phyloP scores from a whole-genome alignment of 2,113 vertebrate species.

The Spea bombifrons region DNA sequence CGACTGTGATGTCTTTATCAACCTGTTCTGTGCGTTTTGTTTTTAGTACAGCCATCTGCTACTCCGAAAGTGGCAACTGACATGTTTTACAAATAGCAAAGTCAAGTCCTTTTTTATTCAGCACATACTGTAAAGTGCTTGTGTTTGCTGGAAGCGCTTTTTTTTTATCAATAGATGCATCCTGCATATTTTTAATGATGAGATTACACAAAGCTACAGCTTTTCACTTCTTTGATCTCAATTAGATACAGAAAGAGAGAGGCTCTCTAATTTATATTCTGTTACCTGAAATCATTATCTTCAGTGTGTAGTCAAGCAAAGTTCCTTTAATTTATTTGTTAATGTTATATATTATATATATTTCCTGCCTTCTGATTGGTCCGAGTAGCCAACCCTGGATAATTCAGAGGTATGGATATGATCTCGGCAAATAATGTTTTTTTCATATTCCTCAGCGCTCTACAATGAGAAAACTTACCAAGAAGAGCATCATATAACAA shows the following conservation, averaged over 20 bases:
- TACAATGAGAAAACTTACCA: too few relatives aligned
- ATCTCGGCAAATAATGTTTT: too few relatives aligned
- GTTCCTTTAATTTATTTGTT: neutral
- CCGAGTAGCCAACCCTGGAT: too few relatives aligned
- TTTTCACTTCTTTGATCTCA: slow-evolving; percentile 6
- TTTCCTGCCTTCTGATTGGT: too few relatives aligned
- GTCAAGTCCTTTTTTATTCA: slow-evolving; percentile 53
- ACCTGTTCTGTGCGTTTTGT: slow-evolving; percentile 56
- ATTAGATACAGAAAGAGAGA: slow-evolving; percentile 8
- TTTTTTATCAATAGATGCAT: neutral
- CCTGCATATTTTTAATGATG: slow-evolving; percentile 9
- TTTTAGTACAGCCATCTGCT: slow-evolving; percentile 64
- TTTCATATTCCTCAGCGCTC: too few relatives aligned
- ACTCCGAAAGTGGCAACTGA: slow-evolving; percentile 58
- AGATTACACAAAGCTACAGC: slow-evolving; percentile 1
- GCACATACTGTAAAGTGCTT: slow-evolving; percentile 39
- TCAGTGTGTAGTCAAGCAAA: neutral
- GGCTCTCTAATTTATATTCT: neutral
- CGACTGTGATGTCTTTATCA: slow-evolving; percentile 57
- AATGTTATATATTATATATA: too few relatives aligned
- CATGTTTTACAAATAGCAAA: slow-evolving; percentile 57
- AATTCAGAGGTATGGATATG: too few relatives aligned
- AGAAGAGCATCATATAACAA: too few relatives aligned
- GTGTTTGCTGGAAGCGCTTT: slow-evolving; percentile 5
- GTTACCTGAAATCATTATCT: neutral